Base-by-base conservation (phyloP, 2,888 invertebrate species). In the Ormyrus nitidulus region DNA sequence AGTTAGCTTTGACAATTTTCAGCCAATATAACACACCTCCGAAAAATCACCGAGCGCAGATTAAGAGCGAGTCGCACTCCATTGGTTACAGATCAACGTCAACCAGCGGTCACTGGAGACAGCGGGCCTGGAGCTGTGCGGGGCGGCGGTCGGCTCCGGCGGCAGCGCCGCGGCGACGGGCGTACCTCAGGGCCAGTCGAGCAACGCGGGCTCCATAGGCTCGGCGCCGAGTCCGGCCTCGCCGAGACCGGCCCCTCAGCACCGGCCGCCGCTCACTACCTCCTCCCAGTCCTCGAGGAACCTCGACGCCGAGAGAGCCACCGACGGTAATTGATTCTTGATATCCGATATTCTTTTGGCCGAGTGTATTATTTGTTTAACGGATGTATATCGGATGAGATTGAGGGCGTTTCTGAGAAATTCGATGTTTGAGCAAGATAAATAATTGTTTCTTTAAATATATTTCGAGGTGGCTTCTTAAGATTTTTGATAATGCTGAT, bases 191-290 rank as follows among this genome's bases (percentile, higher is more conserved):
- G 90, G 90, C 80, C 90, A 90, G 78, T 89, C 89, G 44, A 90
- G 90, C 78, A 90, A 89, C 81, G 87, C 89, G 59, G 90, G 90
- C 80, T 90, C 90, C 81, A 90, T 90, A 80, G 90, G 90, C 64
- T 90, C 90, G 64, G 90, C 90, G 74, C 89, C 90, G 19, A 90
- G 90, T 85, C 90, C 90, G 73, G 90, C 90, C 58, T 90, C 90
- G 51, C 90, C 90, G 8, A 86, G 90, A 82, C 90, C 89, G 79
- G 89, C 90, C 53, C 89, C 90, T 19, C 90, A 82, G 65, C 81
- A 82, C 51, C 71, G 82, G 58, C 79, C 82, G 13, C 77, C 82
- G 7, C 82, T 82, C 49, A 80, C 84, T 69, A 88, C 88, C 78
- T 88, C 89, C 62, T 87, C 90, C 53, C 90, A 90, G 81, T 87